Base-by-base conservation (phyloP, 2,888 invertebrate genomes). In the Luffia ferchaultella region DNA sequence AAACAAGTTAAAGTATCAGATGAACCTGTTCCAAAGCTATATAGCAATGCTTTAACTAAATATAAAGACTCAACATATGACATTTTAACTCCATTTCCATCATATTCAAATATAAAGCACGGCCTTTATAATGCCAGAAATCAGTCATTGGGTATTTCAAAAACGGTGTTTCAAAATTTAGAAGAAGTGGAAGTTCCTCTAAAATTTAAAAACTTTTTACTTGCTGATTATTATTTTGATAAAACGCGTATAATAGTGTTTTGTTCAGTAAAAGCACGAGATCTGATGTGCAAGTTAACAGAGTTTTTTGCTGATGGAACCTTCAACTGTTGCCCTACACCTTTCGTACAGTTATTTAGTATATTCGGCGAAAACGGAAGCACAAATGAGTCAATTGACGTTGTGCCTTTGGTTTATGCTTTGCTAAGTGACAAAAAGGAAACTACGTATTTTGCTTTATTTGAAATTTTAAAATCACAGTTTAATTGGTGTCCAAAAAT, bases 141-240 rank as follows among this genome's bases (percentile, higher is more conserved):
- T 16, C 16, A 5, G 16, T 12, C 9, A 5, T 7, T 16, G 5
- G 16, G 16, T 7, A 16, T 43, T 12, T n/a, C 9, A 16, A 43
- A 43, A 43, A 7, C 16, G 5, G 16, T 43, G 7, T 43, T 7
- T 43, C 9, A 16, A 5, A 41, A 50, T 20, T 20, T 45, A 19
- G 46, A 45, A 44, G 50, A 41, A 20, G 50, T 45, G 5, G 43
- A 45, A 42, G 42, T 45, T 9, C 50, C 50, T 45, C 40, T 18
- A 50, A 30, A 45, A 41, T 50, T 19, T 41, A 45, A 12, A 18
- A 15, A 43, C 16, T 40, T 50, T 18, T 12, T 45, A 16, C 20
- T 50, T 16, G 50, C 50, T 12, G 50, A 50, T 46, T 50, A 50
- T 46, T 50, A 45, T 16, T 9, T 12, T 7, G 43, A 43, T 12